These are phyloP conservation scores for Chironomus tentans DNA, from an alignment of 2,888 invertebrate genomes.

Conservation along the genomic window DNA sequence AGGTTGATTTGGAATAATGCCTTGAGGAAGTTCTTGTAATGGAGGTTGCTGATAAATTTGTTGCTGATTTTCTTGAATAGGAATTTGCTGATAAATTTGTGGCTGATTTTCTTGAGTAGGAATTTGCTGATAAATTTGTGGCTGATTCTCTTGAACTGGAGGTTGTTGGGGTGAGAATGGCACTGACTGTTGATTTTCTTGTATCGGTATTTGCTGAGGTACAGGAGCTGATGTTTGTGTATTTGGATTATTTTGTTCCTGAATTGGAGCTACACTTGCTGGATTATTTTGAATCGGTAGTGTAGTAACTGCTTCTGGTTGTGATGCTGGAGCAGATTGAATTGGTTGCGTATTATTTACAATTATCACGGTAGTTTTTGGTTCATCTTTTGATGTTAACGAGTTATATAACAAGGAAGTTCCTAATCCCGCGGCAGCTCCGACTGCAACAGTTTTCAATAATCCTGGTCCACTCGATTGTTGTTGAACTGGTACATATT, in stretches of 20 bases:
- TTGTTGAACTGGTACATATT: constrained; percentile 4
- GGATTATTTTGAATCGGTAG: background rate
- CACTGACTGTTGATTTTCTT: too few species aligned
- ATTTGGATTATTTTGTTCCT: background rate
- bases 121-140: too few species aligned
- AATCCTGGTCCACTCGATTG: constrained; percentile 12
- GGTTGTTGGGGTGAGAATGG: background rate
- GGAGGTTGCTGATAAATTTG: too few species aligned
- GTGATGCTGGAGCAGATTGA: background rate
- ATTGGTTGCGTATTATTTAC: constrained; percentile 2
- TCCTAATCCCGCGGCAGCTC: constrained; percentile 19
- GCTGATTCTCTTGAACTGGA: too few species aligned
- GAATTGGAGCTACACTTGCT: background rate
- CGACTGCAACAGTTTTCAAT: constrained; percentile 7
- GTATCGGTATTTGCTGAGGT: background rate
- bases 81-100: too few species aligned
- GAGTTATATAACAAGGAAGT: constrained; percentile 11
- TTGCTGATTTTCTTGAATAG: too few species aligned
- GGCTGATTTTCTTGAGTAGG: too few species aligned
- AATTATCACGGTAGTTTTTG: background rate
- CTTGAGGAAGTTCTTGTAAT: too few species aligned
- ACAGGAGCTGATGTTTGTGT: background rate
- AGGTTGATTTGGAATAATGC: too few species aligned
- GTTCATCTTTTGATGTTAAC: background rate
- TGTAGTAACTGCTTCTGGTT: background rate